Base-by-base conservation (phyloP, 2,888 invertebrate genomes). In the Diarsia rubi region DNA sequence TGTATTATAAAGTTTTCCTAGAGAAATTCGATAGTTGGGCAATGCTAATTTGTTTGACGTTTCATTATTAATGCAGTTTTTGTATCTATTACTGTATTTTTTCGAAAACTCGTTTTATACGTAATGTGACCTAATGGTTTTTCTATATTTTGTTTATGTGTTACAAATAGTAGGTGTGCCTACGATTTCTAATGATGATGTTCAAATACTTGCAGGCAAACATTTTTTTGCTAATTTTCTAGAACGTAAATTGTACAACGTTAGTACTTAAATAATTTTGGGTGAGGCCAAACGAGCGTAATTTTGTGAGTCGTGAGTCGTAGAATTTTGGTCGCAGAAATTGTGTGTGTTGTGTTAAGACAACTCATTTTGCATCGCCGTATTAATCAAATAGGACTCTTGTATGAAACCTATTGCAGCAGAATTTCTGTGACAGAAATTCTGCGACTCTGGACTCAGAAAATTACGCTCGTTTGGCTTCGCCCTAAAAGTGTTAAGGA, bases 1-100 rank as follows among this genome's bases (percentile, higher is more conserved):
- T 52, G 24, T 63, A 63, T 63, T 45, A 31, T 45, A 75, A 24
- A 31, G n/a, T 67, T 68, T 60, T 63, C 24, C 3, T 65, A 71
- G 79, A 80, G 83, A 80, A 83, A 62, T 83, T 71, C 9, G n/a
- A 37, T 37, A 21, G 14, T 9, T 16, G 16, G 3, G 3, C 52
- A 19, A 64, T 83, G 79, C 52, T 42, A 74, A 75, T 82, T 54
- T 75, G 3, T 42, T 54, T 49, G 14, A 24, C 42, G 2, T n/a
- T 19, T 63, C 24, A 44, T 76, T 76, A 59, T n/a, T n/a, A n/a
- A n/a, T 14, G 21, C 27, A 68, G 21, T 68, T 73, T 60, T 60
- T 60, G 27, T 69, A 54, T 59, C n/a, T 14, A 16, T 52, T 24
- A 8, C 37, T 27, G 24, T 8, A 14, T 27, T 44, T 45, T 67